Conservation (phyloP, 2,888 invertebrate genomes). For the Apodemia duryi region DNA sequence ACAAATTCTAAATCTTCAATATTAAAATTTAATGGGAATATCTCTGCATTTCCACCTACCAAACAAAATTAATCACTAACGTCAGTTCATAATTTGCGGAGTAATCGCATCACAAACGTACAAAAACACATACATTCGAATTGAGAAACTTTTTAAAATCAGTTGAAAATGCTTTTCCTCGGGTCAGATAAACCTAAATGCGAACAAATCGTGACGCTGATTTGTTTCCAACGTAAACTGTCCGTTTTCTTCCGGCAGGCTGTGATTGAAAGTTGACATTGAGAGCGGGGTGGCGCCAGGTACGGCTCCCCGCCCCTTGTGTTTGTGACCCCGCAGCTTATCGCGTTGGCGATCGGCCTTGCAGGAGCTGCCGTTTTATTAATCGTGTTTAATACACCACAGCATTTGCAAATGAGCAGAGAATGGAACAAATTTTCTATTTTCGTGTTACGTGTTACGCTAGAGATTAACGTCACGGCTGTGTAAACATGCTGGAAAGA, state of each 20-base stretch:
- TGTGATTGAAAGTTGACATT: constrained; percentile 76
- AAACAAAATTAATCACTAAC: no score
- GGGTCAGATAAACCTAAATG: not conserved
- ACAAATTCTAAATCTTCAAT: no score
- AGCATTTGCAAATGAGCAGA: constrained; percentile 62
- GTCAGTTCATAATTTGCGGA: no score
- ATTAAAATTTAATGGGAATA: no score
- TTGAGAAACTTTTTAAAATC: not conserved
- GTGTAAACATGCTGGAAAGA: constrained; percentile 34
- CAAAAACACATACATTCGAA: not conserved
- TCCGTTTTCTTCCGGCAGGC: constrained; percentile 65
- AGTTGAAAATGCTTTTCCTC: not conserved
- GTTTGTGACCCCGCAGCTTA: constrained; percentile 75
- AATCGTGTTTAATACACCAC: constrained; percentile 66
- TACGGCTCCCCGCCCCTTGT: constrained; percentile 60
- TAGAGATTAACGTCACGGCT: constrained; percentile 52
- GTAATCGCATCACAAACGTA: no score
- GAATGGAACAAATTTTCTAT: constrained; percentile 37
- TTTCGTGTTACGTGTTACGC: constrained; percentile 53
- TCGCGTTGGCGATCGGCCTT: constrained; percentile 74
- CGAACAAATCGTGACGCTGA: constrained; percentile 5
- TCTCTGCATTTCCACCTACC: no score
- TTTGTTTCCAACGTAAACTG: constrained; percentile 22
- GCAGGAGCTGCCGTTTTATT: constrained; percentile 61
- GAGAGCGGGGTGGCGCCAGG: constrained; percentile 72